Base-by-base conservation (phyloP, 2,113 vertebrate genomes). In the Panthera leo region DNA sequence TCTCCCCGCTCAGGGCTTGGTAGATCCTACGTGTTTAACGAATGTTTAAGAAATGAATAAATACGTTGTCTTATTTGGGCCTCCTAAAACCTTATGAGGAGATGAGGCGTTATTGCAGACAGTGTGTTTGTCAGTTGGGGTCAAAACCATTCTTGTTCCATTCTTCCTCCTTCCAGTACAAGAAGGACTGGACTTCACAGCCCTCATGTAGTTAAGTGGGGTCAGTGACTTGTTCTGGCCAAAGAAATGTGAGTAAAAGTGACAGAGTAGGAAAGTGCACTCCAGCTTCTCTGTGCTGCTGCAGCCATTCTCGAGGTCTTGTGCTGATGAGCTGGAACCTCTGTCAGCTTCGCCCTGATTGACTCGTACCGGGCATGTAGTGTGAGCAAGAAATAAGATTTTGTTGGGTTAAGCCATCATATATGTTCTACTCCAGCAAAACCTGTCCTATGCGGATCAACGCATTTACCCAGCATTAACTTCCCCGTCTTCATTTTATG, bases 41-140 rank as follows among this genome's bases (percentile, higher is more conserved):
- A 87, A 36, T 29, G 18, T 55, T 97, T 96, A 31, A 71, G n/a
- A 84, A 91, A 93, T 15, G 36, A 88, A 67, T 78, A 90, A 25
- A 76, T 76, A 45, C 34, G 71, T 70, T 71, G 68, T 89, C 51
- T 94, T 68, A 71, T 45, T 91, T 63, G 76, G 96, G 93, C 42
- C 19, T 91, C 63, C 18, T 5, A 21, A 92, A 89, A 39, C 14
- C 34, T 79, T 79, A 27, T 48, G 34, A 97, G 55, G 80, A 94
- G 73, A 75, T 89, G 63, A 90, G 12, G 55, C 14, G 89, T 91
- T 79, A 86, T 36, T 84, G 53, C 11, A 94, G 55, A 48, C 14
- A 91, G 36, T 79, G 76, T 73, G 39, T 78, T 97, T 94, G 25
- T 48, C 65, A 16, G 10, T 5, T 80, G 53, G 39, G 31, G 42